Evolutionary conservation across 2,113 vertebrate genomes (phyloP).

Genomic region (Rynchops niger): DNA sequence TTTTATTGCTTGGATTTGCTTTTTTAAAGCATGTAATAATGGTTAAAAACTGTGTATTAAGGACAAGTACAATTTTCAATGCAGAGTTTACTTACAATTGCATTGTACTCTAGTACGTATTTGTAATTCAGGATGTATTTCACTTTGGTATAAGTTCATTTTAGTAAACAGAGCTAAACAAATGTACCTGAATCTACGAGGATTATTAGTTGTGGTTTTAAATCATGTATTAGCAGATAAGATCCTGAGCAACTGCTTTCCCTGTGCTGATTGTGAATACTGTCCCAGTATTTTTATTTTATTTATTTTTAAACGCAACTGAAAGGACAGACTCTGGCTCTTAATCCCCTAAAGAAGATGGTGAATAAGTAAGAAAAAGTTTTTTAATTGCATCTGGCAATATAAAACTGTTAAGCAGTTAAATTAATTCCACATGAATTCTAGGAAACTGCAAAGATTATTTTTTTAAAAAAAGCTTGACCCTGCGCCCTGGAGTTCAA

Average conservation of each 20-base stretch:
- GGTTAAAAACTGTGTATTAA: background rate
- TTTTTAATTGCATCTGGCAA: background rate
- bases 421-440: background rate
- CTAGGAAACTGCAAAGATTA: background rate
- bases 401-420: background rate
- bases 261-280: background rate
- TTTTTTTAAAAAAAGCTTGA: background rate
- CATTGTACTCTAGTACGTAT: background rate
- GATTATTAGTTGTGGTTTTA: background rate
- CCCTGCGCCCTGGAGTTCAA: background rate
- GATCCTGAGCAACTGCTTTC: background rate
- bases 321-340: background rate
- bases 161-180: slow-evolving; percentile 7
- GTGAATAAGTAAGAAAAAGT: background rate
- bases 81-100: background rate
- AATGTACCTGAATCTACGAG: background rate
- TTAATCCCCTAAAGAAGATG: background rate
- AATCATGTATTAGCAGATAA: background rate
- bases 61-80: background rate
- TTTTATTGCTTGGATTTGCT: background rate
- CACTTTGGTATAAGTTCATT: background rate
- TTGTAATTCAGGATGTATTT: background rate
- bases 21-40: background rate
- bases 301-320: background rate
- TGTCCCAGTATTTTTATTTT: background rate